Conservation (phyloP, 1,140 invertebrate species). For the Leucophenga varia region DNA sequence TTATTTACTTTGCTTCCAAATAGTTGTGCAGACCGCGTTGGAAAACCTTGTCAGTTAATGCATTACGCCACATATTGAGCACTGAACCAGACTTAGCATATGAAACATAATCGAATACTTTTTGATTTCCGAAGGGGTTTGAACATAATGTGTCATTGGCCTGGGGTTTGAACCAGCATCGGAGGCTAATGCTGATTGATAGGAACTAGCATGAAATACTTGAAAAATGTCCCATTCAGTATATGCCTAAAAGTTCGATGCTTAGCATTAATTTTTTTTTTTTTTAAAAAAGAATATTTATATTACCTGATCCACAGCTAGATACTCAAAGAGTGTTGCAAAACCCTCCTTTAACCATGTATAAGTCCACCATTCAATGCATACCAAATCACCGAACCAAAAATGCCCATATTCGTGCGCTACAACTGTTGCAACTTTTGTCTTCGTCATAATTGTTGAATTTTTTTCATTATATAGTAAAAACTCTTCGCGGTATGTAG, state of each 20-base stretch:
- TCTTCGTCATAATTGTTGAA: slow-evolving; percentile 51
- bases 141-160: slow-evolving; percentile 73
- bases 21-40: slow-evolving; percentile 78
- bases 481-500: slow-evolving; percentile 50
- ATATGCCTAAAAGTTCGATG: slow-evolving; percentile 59
- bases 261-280: too few species aligned
- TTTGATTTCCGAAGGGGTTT: slow-evolving; percentile 71
- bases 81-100: slow-evolving; percentile 70
- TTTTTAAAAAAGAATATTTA: background rate
- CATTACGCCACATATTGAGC: slow-evolving; percentile 92
- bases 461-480: slow-evolving; percentile 37
- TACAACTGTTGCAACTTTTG: slow-evolving; percentile 61
- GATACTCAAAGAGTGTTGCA: slow-evolving; percentile 57
- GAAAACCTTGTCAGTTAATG: slow-evolving; percentile 82
- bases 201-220: slow-evolving; percentile 70
- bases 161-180: slow-evolving; percentile 68
- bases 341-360: slow-evolving; percentile 64
- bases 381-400: slow-evolving; percentile 71
- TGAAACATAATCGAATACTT: slow-evolving; percentile 79
- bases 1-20: slow-evolving; percentile 64
- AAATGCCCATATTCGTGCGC: slow-evolving; percentile 67
- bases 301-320: slow-evolving; percentile 38
- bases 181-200: slow-evolving; percentile 65
- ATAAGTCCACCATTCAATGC: slow-evolving; percentile 65
- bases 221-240: slow-evolving; percentile 76